Conservation (phyloP, 2,888 invertebrate species). For the Pharmacophagus antenor region DNA sequence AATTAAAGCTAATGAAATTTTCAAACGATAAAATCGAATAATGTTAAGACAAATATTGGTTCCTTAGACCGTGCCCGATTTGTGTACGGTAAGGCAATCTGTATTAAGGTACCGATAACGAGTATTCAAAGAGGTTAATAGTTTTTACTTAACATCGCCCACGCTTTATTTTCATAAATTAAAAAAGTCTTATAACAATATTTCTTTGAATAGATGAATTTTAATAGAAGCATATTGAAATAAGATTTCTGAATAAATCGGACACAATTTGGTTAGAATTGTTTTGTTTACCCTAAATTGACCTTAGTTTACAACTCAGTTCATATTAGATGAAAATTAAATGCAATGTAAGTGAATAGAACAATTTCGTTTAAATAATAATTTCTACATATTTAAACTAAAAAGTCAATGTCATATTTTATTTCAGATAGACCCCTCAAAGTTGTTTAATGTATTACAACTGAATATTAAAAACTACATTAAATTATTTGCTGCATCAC, state of each 20-base stretch:
- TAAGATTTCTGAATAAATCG: too few relatives aligned
- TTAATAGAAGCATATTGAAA: too few relatives aligned
- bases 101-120: conserved; percentile 11
- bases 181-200: not conserved
- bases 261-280: too few relatives aligned
- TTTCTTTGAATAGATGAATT: too few relatives aligned
- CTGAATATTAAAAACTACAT: conserved; percentile 28
- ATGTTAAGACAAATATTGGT: conserved; percentile 45
- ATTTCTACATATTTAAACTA: too few relatives aligned
- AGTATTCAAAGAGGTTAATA: not conserved
- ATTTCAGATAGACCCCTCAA: conserved; percentile 1
- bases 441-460: conserved; percentile 16
- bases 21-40: conserved; percentile 39
- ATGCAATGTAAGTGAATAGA: too few relatives aligned
- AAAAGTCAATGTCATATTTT: not conserved
- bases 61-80: conserved; percentile 33
- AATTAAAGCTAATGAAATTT: conserved; percentile 48
- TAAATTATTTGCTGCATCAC: conserved; percentile 62
- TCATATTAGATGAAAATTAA: too few relatives aligned
- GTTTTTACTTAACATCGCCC: not conserved
- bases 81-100: conserved; percentile 35
- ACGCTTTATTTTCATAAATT: not conserved
- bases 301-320: too few relatives aligned
- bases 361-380: too few relatives aligned
- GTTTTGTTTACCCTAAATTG: too few relatives aligned